Evolutionary conservation across 2,113 vertebrate genomes (phyloP).

Genomic region (Macroglossus sobrinus): DNA sequence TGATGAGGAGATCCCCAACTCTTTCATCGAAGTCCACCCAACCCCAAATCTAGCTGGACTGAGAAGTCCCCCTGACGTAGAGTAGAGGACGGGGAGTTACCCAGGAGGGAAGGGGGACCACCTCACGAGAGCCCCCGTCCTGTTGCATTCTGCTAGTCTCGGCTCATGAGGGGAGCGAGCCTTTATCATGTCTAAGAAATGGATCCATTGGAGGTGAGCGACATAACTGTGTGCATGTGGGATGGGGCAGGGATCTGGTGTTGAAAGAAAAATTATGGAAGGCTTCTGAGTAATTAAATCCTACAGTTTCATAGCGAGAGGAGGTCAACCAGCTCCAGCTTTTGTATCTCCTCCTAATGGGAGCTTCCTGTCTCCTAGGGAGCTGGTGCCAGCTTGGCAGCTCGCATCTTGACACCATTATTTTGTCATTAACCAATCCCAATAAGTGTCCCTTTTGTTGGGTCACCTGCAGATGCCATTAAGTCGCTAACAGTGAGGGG

Average conservation of each 20-base stretch:
- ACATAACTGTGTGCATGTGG: not conserved
- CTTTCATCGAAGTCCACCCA: not conserved
- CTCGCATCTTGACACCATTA: no score
- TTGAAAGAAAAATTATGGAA: not conserved
- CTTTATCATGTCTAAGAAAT: not conserved
- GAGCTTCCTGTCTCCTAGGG: not conserved
- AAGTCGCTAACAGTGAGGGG: no score
- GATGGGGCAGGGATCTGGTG: not conserved
- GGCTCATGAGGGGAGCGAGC: not conserved
- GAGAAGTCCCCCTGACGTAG: not conserved
- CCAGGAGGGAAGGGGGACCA: not conserved
- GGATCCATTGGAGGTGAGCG: not conserved
- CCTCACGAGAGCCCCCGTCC: not conserved
- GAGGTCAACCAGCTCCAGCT: not conserved
- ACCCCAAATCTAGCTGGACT: not conserved
- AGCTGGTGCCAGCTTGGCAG: not conserved
- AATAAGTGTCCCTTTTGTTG: fast-evolving
- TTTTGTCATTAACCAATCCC: not conserved
- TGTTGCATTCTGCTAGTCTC: not conserved
- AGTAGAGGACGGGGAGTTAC: not conserved
- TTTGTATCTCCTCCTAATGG: not conserved
- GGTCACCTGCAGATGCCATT: no score
- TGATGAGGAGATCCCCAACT: not conserved
- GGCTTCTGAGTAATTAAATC: not conserved
- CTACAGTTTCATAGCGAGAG: not conserved